A percentile compares a stretch with the other conserved stretches of the same genome.
Conservation (phyloP, 2,797 vertebrate species). For the Notamacropus eugenii region DNA sequence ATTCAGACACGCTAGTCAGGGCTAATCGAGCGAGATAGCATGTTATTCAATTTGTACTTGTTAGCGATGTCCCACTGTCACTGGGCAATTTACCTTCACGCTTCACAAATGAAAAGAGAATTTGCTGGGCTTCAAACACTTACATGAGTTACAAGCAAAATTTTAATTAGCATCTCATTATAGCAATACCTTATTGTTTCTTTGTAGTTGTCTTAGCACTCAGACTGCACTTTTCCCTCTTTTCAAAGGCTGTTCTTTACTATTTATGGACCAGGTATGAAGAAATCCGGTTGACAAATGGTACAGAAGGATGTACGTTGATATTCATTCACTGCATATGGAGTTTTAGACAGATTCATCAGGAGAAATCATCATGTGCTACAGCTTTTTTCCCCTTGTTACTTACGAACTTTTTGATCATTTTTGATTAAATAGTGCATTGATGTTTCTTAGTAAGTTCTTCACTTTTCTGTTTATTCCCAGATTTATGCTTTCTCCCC, state of each 20-base stretch:
- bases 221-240: conserved; percentile 74
- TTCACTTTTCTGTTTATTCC: background rate
- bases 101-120: conserved; percentile 90
- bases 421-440: background rate
- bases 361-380: conserved; percentile 1
- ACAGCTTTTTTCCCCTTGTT: background rate
- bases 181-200: conserved; percentile 94
- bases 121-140: conserved; percentile 92
- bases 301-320: conserved; percentile 14
- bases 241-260: conserved; percentile 68
- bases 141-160: conserved; percentile 99
- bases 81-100: conserved; percentile 89
- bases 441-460: conserved; percentile 10
- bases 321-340: background rate
- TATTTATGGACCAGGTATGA: conserved; percentile 77
- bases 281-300: conserved; percentile 56
- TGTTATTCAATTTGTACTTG: conserved; percentile 92
- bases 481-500: background rate
- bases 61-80: conserved; percentile 89
- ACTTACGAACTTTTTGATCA: background rate
- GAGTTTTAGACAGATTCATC: conserved; percentile 14
- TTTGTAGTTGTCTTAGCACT: conserved; percentile 85
- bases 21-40: conserved; percentile 88
- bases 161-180: conserved; percentile 99
- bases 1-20: conserved; percentile 86